Evolutionary conservation across 2,113 vertebrate species (phyloP).

Genomic region (Myotis yumanensis): DNA sequence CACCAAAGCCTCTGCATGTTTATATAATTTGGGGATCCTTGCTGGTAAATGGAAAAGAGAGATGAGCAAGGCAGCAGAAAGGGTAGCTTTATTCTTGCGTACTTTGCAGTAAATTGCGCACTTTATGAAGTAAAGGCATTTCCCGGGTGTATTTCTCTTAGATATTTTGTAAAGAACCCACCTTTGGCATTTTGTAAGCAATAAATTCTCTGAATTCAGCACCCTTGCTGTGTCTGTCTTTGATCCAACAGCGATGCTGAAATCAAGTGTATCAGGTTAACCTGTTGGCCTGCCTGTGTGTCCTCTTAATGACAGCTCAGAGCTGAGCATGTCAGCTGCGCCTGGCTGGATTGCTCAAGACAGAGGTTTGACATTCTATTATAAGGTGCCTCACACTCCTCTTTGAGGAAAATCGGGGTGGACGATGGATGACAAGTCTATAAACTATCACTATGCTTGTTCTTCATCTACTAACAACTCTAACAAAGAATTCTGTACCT

Average conservation of each 20-base stretch:
- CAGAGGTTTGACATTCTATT: background rate
- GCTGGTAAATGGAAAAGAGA: conserved; percentile 36
- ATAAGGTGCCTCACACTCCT: background rate
- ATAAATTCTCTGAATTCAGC: background rate
- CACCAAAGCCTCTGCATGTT: conserved; percentile 13
- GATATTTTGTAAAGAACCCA: background rate
- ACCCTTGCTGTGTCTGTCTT: background rate
- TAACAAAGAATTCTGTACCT: background rate
- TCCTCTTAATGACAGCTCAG: background rate
- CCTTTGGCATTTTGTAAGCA: conserved; percentile 41
- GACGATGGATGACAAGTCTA: background rate
- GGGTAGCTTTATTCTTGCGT: background rate
- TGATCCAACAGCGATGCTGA: conserved; percentile 14
- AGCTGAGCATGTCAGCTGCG: background rate
- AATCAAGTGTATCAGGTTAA: conserved; percentile 45
- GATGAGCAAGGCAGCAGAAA: background rate
- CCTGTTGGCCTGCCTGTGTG: background rate
- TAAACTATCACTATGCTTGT: background rate
- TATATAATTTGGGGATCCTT: conserved; percentile 27
- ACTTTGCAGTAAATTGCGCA: background rate
- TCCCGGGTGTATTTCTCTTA: background rate
- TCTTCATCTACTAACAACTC: background rate
- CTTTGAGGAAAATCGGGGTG: background rate
- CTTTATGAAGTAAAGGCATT: conserved; percentile 33
- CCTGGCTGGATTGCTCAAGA: background rate